These are phyloP conservation scores for Antheraea mylitta DNA, from an alignment of 1,140 invertebrate species.

Conservation along the genomic window DNA sequence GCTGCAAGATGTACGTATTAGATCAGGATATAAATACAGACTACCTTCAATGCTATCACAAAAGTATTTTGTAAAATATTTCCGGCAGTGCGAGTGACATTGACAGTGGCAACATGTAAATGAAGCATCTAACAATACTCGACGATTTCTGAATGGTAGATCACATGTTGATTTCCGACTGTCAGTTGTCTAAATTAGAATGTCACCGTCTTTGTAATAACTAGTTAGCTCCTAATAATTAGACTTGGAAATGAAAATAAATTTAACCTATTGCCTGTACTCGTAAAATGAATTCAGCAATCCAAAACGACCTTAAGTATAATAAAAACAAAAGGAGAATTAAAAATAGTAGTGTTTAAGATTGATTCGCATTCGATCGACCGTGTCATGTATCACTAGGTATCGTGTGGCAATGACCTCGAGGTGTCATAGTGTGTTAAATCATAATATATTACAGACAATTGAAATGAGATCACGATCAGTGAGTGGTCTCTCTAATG, in stretches of 20 bases:
- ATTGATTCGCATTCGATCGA: constrained; percentile 2
- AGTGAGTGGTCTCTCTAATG: constrained; percentile 7
- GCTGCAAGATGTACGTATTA: no score
- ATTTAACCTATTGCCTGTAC: neutral
- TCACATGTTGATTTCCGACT: no score
- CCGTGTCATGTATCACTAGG: constrained; percentile 2
- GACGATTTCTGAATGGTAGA: no score
- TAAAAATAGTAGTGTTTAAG: neutral
- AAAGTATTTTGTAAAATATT: no score
- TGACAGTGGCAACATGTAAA: no score
- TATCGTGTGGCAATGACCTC: constrained; percentile 11
- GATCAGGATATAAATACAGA: no score
- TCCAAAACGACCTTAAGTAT: neutral
- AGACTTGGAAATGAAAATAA: neutral
- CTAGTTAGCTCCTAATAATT: no score
- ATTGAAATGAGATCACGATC: constrained; percentile 8
- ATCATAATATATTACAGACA: constrained; percentile 4
- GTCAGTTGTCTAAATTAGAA: no score
- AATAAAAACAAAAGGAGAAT: neutral
- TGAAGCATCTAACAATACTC: no score
- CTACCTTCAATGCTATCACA: no score
- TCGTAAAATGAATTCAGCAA: neutral
- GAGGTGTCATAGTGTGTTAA: constrained; percentile 5
- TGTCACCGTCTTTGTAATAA: no score
- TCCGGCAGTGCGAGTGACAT: no score